Evolutionary conservation across 2,113 vertebrate genomes (phyloP), one percentile per base, ranked within the genome.

Genomic region (Heterotilapia buettikoferi): DNA sequence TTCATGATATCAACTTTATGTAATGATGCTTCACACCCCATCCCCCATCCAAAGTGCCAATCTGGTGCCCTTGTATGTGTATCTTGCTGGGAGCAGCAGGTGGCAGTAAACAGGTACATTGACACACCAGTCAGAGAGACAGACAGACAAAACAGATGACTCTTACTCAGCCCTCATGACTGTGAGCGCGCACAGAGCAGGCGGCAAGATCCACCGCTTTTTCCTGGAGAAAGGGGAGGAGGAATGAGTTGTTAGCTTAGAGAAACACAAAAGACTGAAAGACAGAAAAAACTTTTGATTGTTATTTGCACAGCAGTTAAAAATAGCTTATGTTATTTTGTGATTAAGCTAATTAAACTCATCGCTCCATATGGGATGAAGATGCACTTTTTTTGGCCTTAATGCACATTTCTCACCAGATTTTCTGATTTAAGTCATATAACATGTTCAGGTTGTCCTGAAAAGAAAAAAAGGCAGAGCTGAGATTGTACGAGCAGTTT

Each of bases 71-170:
- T 85, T 84, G 78, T 89, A 86, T 54, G 85, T 87, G 86, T 61
- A 26, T 80, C 94, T 79, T 87, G 91, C 92, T 93, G 95, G 90
- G 95, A 94, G 82, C 94, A 95, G 95, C 93, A 92, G 94, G 95
- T 88, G 94, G 93, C 90, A 86, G 93, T 94, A 95, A 96, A 96
- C 95, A 96, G 95, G 96, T 96, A 96, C 93, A 89, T 57, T 43
- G 90, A 83, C 87, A 90, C 19, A 83, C 85, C 92, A 93, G 89
- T 76, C 85, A 88, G 88, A 88, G 84, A 85, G 81, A 90, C 84
- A 53, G 82, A 84, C 88, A 92, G 86, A 86, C 80, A 90, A 83
- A 92, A 93, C 91, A 93, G 90, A 94, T 90, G 92, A 96, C 93
- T 92, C 94, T 95, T 91, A 93, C 93, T 94, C 93, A 94, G 93